A percentile compares a stretch with the other conserved stretches of the same genome.
Evolutionary conservation across 1,140 invertebrate genomes (phyloP).

Genomic region (Gonioctena quinquepunctata): DNA sequence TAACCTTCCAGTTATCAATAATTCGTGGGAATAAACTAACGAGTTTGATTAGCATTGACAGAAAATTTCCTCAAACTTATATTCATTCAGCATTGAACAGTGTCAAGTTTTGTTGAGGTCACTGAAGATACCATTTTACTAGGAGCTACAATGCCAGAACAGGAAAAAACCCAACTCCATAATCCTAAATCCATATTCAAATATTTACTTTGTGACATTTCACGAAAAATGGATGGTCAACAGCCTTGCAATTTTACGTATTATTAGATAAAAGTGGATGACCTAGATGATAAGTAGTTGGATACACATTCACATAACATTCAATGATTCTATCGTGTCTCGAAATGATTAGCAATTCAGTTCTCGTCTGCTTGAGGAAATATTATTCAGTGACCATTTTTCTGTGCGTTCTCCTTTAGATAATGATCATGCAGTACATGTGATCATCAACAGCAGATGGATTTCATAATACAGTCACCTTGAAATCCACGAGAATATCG

Average conservation of each 20-base stretch:
- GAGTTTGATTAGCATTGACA: no score
- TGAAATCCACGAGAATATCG: no score
- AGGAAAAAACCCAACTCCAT: not conserved
- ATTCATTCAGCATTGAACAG: no score
- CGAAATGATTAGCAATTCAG: not conserved
- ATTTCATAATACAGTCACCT: no score
- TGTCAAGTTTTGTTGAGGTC: not conserved
- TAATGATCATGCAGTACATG: no score
- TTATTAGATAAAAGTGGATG: no score
- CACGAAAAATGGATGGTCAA: not conserved
- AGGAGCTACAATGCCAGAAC: not conserved
- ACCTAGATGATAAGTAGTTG: no score
- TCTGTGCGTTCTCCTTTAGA: not conserved
- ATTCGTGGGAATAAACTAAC: no score
- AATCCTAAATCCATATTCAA: no score
- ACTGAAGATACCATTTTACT: not conserved
- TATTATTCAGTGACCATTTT: not conserved
- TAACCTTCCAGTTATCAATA: no score
- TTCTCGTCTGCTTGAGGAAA: not conserved
- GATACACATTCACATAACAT: not conserved
- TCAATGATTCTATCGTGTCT: not conserved
- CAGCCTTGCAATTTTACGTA: not conserved
- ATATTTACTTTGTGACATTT: not conserved
- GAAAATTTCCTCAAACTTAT: no score
- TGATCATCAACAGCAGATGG: no score